Evolutionary conservation across 2,113 vertebrate species (phyloP).

Genomic region (Rallus limicola): DNA sequence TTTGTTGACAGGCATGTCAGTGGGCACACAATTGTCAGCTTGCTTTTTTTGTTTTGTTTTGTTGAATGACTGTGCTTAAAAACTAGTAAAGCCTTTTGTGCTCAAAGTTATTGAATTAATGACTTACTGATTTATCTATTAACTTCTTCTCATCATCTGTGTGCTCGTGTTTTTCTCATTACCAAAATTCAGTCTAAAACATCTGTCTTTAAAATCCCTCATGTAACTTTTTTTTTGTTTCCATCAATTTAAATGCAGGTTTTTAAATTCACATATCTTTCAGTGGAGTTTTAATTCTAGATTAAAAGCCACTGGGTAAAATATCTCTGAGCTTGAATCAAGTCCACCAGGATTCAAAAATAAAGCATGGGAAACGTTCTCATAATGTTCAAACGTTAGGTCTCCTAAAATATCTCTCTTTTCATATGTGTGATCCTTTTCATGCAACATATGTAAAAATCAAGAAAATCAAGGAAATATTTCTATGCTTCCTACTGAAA

Average conservation of each 20-base stretch:
- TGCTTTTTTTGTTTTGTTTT: background rate
- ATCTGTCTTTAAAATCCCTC: background rate
- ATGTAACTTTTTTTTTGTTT: background rate
- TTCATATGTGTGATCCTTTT: background rate
- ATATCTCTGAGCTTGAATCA: background rate
- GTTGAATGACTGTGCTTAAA: background rate
- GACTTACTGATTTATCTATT: background rate
- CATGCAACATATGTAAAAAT: conserved; percentile 2
- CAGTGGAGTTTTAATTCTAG: background rate
- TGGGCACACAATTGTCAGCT: background rate
- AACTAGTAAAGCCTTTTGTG: background rate
- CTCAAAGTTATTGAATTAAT: background rate
- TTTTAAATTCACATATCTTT: background rate
- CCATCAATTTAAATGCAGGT: background rate
- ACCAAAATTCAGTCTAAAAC: background rate
- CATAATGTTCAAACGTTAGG: background rate
- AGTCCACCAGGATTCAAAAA: conserved; percentile 28
- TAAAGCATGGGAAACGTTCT: conserved; percentile 6
- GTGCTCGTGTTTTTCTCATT: background rate
- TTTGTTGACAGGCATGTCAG: background rate
- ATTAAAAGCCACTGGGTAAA: background rate
- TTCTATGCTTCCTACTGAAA: background rate
- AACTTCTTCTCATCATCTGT: background rate
- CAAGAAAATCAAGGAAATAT: background rate
- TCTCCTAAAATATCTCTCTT: conserved; percentile 6